Evolutionary conservation across 2,888 invertebrate genomes (phyloP), one percentile per base, ranked within the genome.

Genomic region (Baccha elongata): DNA sequence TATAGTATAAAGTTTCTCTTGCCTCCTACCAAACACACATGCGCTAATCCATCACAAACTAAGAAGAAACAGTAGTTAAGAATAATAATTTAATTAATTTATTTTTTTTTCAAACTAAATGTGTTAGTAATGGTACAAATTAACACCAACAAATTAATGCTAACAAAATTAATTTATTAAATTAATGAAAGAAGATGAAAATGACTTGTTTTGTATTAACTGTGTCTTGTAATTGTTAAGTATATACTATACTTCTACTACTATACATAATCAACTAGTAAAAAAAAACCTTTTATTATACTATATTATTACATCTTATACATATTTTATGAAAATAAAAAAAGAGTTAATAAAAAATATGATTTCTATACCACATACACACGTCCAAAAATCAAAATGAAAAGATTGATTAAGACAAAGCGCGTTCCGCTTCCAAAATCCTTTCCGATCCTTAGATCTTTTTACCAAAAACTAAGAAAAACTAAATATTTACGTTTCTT

Each of bases 161-260:
- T 58, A 72, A 76, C 48, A 62, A 40, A 32, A 50, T 29, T 32
- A 58, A 75, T 40, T 29, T 64, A 58, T 46, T 40, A 26, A 50
- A 32, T 35, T 48, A 69, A 23, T 11, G 55, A 69, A 48, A 40
- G 40, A 60, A 44, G 55, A 72, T 37, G 29, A 13, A 44, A 73
- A 67, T 40, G 60, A 81, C 62, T 83, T 78, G 72, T 83, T 83
- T 76, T 76, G 44, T 72, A 83, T 83, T 83, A 75, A 83, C 62
- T 78, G 78, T 83, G 78, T 83, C 78, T 83, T 83, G 83, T 83
- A 78, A 83, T 64, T 83, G 76, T 73, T 83, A 83, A 78, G 83
- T 73, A 76, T 75, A 74, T 71, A 76, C 69, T 81, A 71, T 64
- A 72, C 53, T 78, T 68, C 83, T 83, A 83, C 72, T 78, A 83